A percentile compares a stretch with the other conserved stretches of the same genome.
phyloP scores from a whole-genome alignment of 1,140 invertebrate genomes.

The Adelges cooleyi region DNA sequence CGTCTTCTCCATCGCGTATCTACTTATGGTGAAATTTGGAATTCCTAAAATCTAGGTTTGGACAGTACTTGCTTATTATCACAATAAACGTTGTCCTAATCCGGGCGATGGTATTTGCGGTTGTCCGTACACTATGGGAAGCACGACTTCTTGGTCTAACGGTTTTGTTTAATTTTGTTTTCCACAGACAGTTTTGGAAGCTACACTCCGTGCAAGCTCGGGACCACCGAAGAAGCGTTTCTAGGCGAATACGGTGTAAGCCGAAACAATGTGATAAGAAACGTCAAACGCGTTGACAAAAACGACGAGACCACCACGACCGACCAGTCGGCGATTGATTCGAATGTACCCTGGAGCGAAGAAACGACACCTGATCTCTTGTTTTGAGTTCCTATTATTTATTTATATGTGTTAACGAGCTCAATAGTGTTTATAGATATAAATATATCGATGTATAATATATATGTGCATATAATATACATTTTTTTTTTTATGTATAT shows the following conservation, averaged over 20 bases:
- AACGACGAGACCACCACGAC: neutral
- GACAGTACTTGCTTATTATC: no score
- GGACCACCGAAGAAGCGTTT: constrained; percentile 2
- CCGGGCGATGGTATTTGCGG: no score
- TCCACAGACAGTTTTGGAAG: neutral
- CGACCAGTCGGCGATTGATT: neutral
- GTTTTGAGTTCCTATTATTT: constrained; percentile 23
- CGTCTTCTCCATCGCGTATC: no score
- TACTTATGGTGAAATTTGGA: no score
- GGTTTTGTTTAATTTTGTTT: no score
- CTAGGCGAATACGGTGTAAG: constrained; percentile 16
- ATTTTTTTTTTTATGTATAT: no score
- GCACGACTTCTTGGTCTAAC: no score
- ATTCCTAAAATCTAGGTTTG: no score
- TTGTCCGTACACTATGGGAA: no score
- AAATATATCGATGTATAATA: no score
- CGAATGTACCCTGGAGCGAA: constrained; percentile 24
- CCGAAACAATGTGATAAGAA: neutral
- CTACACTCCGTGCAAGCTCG: constrained; percentile 13
- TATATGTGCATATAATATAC: no score
- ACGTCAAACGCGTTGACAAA: neutral
- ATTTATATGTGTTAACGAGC: neutral
- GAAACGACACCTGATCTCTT: constrained; percentile 27
- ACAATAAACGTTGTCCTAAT: no score
- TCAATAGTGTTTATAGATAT: constrained; percentile 4